A percentile compares a stretch with the other conserved stretches of the same genome.
phyloP scores from a whole-genome alignment of 2,797 vertebrate species.

The Scolopax rusticola region DNA sequence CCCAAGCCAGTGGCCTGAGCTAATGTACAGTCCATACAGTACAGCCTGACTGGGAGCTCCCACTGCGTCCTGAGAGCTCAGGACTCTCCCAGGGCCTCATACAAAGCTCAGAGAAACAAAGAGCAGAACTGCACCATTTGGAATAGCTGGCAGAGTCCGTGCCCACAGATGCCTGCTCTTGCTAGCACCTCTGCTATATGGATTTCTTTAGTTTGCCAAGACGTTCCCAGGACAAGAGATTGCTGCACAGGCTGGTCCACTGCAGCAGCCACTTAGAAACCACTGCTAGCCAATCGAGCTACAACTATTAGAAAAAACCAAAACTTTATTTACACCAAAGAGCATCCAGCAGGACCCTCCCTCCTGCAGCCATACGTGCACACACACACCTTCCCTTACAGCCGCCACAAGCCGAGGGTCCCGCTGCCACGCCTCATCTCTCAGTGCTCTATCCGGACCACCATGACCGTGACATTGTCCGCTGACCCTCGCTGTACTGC shows the following conservation, averaged over 20 bases:
- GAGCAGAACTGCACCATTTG: neutral
- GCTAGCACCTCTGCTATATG: neutral
- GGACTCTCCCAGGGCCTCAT: neutral
- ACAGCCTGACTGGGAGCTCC: accelerated
- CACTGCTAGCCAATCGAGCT: neutral
- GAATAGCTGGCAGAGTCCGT: neutral
- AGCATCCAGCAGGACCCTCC: conserved; percentile 33
- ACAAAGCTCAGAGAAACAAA: neutral
- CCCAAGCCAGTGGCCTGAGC: neutral
- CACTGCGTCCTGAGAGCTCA: neutral
- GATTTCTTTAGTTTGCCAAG: neutral
- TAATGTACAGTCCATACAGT: accelerated
- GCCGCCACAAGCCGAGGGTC: neutral
- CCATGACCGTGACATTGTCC: conserved; percentile 94
- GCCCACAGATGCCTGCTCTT: neutral
- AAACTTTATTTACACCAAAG: conserved; percentile 81
- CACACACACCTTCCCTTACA: neutral
- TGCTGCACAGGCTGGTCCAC: neutral
- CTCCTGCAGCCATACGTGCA: neutral
- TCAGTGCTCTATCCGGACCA: conserved; percentile 88
- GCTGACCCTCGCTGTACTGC: conserved; percentile 93
- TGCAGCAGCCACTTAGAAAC: neutral
- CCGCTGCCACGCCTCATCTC: neutral
- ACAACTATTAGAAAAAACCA: conserved; percentile 38
- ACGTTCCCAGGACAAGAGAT: neutral